phyloP scores from a whole-genome alignment of 2,113 vertebrate species.

The Glareola pratincola region DNA sequence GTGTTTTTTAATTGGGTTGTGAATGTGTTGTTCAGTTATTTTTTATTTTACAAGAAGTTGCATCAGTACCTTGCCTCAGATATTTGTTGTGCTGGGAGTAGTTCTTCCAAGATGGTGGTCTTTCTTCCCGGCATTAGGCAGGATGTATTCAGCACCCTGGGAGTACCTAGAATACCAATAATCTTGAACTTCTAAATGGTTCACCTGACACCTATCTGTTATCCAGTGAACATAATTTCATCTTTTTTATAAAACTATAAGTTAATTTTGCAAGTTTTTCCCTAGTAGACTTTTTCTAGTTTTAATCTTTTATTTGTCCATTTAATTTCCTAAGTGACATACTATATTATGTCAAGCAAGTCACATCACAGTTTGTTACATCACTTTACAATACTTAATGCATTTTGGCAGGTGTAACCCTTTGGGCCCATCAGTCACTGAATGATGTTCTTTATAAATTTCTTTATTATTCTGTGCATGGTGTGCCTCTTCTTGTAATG shows the following conservation, averaged over 20 bases:
- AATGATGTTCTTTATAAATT: background rate
- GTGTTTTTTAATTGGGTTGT: background rate
- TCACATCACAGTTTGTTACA: background rate
- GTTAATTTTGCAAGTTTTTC: background rate
- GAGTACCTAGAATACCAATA: background rate
- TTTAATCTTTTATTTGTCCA: background rate
- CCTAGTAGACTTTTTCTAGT: background rate
- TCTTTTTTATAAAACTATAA: background rate
- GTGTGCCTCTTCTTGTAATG: background rate
- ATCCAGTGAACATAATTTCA: background rate
- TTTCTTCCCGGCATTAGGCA: background rate
- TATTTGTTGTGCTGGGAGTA: background rate
- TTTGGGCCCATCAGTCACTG: background rate
- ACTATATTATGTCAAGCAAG: background rate
- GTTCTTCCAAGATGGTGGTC: background rate
- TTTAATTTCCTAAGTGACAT: background rate
- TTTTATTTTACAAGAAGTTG: background rate
- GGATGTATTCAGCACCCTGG: background rate
- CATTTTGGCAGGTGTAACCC: slow-evolving; percentile 5
- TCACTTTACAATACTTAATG: background rate
- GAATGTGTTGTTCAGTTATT: background rate
- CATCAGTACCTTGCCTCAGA: background rate
- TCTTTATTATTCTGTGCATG: slow-evolving; percentile 4
- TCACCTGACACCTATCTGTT: background rate
- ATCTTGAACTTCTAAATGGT: background rate